phyloP scores from a whole-genome alignment of 2,888 invertebrate species.

The Orthonevra nobilis region DNA sequence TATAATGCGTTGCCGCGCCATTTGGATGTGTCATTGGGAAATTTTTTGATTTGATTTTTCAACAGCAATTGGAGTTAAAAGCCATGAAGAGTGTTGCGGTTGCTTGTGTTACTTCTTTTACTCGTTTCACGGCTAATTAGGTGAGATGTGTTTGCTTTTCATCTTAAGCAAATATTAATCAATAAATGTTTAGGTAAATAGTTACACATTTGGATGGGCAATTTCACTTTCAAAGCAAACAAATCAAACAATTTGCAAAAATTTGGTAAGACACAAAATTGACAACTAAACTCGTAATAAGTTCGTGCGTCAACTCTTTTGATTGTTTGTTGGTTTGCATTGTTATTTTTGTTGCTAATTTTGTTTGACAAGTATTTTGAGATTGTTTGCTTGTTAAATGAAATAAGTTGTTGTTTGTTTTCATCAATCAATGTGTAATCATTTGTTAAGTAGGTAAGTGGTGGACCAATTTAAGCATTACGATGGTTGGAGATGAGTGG shows the following conservation, averaged over 20 bases:
- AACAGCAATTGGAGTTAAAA: too few species aligned
- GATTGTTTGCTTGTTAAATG: too few species aligned
- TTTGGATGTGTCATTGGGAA: neutral
- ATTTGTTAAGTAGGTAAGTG: too few species aligned
- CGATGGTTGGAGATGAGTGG: too few species aligned
- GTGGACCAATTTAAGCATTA: too few species aligned
- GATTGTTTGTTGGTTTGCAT: neutral
- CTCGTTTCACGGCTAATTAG: neutral
- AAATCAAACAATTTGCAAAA: neutral
- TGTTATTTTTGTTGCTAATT: too few species aligned
- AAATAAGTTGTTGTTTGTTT: too few species aligned
- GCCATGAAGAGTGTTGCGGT: neutral
- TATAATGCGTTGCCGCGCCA: neutral
- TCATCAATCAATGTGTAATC: too few species aligned
- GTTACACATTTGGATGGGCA: neutral
- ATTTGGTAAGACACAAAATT: neutral
- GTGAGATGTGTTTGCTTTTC: neutral
- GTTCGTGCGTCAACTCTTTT: conserved; percentile 53
- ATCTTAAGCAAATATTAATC: neutral
- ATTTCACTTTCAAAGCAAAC: conserved; percentile 34
- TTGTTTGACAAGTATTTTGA: too few species aligned
- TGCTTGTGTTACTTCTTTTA: too few species aligned
- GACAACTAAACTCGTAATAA: neutral
- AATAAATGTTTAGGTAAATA: neutral
- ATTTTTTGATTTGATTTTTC: neutral